Percentiles rank a stretch among this genome's conserved stretches.
Evolutionary conservation across 1,140 invertebrate species (phyloP).

Genomic region (Macrobrachium rosenbergii): DNA sequence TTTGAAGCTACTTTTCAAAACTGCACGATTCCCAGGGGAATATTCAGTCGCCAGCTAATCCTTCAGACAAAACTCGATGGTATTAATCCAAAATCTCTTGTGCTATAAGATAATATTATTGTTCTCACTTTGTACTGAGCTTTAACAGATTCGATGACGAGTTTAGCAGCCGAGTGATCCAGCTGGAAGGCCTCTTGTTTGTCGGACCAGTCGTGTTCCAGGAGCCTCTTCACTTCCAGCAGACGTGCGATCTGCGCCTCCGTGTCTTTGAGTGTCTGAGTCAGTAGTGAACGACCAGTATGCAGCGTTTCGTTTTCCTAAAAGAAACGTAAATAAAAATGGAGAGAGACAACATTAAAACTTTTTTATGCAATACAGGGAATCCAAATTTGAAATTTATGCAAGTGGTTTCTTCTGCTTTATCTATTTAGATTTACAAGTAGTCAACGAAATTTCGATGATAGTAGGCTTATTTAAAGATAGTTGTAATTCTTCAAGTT

Average conservation of each 20-base stretch:
- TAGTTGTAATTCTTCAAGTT: too few relatives aligned
- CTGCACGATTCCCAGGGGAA: too few relatives aligned
- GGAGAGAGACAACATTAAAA: background rate
- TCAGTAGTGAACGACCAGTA: conserved; percentile 43
- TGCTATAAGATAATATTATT: too few relatives aligned
- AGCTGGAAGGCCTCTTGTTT: conserved; percentile 65
- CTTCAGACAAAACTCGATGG: too few relatives aligned
- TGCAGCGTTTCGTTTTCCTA: conserved; percentile 38
- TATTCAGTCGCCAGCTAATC: too few relatives aligned
- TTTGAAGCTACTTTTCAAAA: background rate
- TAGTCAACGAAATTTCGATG: too few relatives aligned
- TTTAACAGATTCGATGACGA: conserved; percentile 35
- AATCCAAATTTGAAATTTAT: too few relatives aligned
- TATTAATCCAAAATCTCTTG: too few relatives aligned
- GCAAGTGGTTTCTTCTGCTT: too few relatives aligned
- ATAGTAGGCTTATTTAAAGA: too few relatives aligned
- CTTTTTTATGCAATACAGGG: too few relatives aligned
- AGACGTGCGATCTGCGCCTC: conserved; percentile 51
- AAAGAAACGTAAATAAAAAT: background rate
- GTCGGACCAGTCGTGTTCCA: conserved; percentile 65
- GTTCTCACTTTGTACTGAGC: conserved; percentile 64
- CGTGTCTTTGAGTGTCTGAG: conserved; percentile 52
- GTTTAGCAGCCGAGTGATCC: conserved; percentile 61
- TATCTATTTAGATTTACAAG: too few relatives aligned
- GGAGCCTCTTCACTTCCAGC: conserved; percentile 60